Evolutionary conservation across 2,113 vertebrate species (phyloP).

Genomic region (Campylomormyrus tamandua): DNA sequence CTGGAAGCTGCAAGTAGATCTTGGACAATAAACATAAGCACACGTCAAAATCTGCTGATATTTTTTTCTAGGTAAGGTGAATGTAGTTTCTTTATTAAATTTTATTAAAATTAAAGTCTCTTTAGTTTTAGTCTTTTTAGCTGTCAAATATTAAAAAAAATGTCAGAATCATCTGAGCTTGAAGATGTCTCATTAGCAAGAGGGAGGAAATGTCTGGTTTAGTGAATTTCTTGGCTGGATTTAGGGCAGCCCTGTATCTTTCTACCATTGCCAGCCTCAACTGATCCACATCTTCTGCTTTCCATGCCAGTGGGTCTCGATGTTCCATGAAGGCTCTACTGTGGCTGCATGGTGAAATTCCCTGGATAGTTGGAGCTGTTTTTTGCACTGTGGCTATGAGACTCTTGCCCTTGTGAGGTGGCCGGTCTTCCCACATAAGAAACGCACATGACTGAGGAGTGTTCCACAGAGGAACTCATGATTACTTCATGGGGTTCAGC

Average conservation of each 20-base stretch:
- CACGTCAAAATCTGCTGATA: background rate
- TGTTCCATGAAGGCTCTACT: constrained; percentile 16
- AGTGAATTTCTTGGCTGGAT: constrained; percentile 51
- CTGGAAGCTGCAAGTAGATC: background rate
- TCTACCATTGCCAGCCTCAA: constrained; percentile 41
- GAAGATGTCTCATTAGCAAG: constrained; percentile 22
- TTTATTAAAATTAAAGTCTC: background rate
- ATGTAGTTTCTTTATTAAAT: constrained; percentile 4
- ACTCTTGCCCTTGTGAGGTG: constrained; percentile 33
- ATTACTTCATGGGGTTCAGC: constrained; percentile 39
- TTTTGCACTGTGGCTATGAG: constrained; percentile 39
- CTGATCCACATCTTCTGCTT: constrained; percentile 42
- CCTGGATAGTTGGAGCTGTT: constrained; percentile 34
- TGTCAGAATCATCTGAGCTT: background rate
- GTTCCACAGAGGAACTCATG: constrained; percentile 34
- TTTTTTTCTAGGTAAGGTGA: background rate
- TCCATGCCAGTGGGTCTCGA: constrained; percentile 38
- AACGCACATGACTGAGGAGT: constrained; percentile 19
- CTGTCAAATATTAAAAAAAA: constrained; percentile 17
- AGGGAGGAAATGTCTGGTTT: constrained; percentile 43
- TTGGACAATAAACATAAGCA: background rate
- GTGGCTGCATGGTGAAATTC: constrained; percentile 43
- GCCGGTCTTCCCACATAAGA: constrained; percentile 31
- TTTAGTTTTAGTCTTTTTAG: constrained; percentile 29
- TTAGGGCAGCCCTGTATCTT: constrained; percentile 25